Conservation (phyloP, 1,140 invertebrate species). For the Gonatopus flavifemur region DNA sequence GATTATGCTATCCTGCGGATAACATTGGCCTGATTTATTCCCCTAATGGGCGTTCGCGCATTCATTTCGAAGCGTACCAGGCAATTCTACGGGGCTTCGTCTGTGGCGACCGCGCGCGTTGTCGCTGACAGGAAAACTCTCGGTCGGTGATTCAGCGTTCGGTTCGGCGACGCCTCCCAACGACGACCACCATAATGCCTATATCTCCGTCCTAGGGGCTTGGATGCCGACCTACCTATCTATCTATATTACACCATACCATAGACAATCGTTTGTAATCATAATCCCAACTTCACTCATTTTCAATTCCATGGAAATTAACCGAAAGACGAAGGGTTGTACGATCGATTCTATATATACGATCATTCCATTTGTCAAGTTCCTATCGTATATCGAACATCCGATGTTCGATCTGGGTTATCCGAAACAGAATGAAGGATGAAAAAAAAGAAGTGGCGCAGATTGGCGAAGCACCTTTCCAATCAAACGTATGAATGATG, state of each 20-base stretch:
- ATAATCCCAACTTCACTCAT: conserved; percentile 45
- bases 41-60: conserved; percentile 59
- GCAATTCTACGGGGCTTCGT: conserved; percentile 52
- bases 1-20: conserved; percentile 56
- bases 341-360: no score
- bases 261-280: conserved; percentile 34
- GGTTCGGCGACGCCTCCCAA: conserved; percentile 57
- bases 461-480: no score
- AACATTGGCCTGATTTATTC: conserved; percentile 59
- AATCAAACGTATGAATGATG: no score
- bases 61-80: conserved; percentile 56
- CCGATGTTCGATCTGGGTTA: no score
- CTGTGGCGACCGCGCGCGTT: conserved; percentile 44
- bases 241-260: conserved; percentile 30
- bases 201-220: no score
- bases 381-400: no score
- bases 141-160: conserved; percentile 59
- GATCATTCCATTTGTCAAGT: no score
- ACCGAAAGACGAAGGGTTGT: no score
- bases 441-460: no score
- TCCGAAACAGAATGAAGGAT: no score
- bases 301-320: no score
- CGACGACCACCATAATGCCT: conserved; percentile 53
- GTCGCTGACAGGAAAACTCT: conserved; percentile 58
- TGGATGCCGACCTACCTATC: conserved; percentile 38